phyloP scores from a whole-genome alignment of 2,113 vertebrate genomes.

The Mesitornis unicolor region DNA sequence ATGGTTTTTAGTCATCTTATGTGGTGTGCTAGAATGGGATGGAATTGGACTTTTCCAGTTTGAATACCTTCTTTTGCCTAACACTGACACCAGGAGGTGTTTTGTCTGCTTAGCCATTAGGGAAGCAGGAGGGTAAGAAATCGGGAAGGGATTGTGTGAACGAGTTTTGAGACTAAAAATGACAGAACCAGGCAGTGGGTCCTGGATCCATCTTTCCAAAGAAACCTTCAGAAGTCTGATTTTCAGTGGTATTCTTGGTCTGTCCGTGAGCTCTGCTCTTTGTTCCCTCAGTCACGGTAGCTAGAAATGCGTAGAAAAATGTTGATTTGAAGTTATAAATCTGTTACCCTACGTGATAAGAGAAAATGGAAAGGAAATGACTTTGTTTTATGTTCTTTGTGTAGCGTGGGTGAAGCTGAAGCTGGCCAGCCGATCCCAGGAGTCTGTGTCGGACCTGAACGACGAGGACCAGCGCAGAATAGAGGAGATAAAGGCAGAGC shows the following conservation, averaged over 20 bases:
- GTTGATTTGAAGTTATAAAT: background rate
- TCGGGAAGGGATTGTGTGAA: background rate
- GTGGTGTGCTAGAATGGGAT: background rate
- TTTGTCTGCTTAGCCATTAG: background rate
- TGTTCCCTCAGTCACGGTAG: background rate
- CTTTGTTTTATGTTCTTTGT: constrained; percentile 36
- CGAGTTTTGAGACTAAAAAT: background rate
- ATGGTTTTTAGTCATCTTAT: too few relatives aligned
- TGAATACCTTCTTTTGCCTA: background rate
- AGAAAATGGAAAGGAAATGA: background rate
- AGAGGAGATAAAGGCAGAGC: constrained; percentile 83
- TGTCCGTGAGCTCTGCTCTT: background rate
- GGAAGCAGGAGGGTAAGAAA: too few relatives aligned
- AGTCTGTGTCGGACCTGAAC: constrained; percentile 68
- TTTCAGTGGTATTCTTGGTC: background rate
- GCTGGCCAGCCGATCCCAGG: constrained; percentile 68
- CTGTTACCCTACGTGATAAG: fast-evolving
- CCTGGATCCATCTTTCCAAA: background rate
- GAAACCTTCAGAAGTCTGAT: background rate
- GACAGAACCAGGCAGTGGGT: background rate
- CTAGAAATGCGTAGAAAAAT: background rate
- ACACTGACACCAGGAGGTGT: fast-evolving
- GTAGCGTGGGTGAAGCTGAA: constrained; percentile 84
- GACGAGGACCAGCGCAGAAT: constrained; percentile 77
- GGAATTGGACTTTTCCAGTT: background rate